phyloP scores from a whole-genome alignment of 2,113 vertebrate species.

The Hippolais icterina region DNA sequence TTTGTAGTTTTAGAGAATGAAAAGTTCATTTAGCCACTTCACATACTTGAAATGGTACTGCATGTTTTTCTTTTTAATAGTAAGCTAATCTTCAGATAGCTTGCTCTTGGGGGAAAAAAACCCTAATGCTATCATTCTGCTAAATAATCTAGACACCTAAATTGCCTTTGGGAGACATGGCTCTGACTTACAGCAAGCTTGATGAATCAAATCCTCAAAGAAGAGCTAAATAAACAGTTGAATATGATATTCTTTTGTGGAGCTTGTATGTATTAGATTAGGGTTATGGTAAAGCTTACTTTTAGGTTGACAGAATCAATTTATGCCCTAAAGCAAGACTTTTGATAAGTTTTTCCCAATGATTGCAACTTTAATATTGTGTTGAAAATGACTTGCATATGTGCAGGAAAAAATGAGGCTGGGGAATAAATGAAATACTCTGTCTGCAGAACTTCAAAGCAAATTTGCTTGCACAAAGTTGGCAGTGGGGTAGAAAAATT shows the following conservation, averaged over 20 bases:
- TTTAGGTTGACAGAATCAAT: background rate
- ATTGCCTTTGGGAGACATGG: background rate
- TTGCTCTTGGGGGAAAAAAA: background rate
- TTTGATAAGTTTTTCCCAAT: background rate
- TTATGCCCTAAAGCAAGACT: constrained; percentile 17
- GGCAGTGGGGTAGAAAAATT: constrained; percentile 36
- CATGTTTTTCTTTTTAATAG: no score
- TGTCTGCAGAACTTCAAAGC: constrained; percentile 49
- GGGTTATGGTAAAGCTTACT: background rate
- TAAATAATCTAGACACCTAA: background rate
- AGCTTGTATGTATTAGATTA: background rate
- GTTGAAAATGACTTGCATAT: constrained; percentile 52
- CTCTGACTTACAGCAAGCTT: background rate
- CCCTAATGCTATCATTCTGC: background rate
- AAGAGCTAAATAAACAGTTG: background rate
- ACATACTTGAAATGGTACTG: no score
- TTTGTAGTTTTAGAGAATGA: background rate
- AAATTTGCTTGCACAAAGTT: constrained; percentile 20
- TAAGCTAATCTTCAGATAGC: background rate
- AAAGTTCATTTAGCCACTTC: background rate
- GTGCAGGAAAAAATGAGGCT: constrained; percentile 1
- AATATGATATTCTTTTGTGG: background rate
- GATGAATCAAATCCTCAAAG: background rate
- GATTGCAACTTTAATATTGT: constrained; percentile 14
- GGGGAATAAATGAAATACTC: constrained; percentile 24